phyloP scores from a whole-genome alignment of 2,888 invertebrate species.

The Apodemia hepburni region DNA sequence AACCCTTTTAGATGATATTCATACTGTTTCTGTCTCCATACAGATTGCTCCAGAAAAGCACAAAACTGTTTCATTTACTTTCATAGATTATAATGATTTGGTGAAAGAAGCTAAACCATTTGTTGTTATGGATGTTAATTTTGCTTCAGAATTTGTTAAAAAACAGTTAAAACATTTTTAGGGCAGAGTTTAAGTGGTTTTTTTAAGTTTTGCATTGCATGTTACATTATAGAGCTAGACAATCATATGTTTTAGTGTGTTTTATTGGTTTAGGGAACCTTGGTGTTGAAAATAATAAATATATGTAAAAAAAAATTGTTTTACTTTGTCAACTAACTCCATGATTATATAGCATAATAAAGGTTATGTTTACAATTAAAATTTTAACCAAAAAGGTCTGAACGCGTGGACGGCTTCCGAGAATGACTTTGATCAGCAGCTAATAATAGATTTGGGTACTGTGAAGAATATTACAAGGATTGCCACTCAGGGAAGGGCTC shows the following conservation, averaged over 20 bases:
- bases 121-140: conserved; percentile 70
- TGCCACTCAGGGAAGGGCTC: conserved; percentile 93
- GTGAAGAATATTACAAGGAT: conserved; percentile 94
- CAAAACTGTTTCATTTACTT: conserved; percentile 60
- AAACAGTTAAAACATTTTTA: conserved; percentile 70
- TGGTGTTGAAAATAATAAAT: conserved; percentile 17
- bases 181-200: neutral
- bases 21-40: conserved; percentile 89
- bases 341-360: conserved; percentile 25
- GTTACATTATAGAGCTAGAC: neutral
- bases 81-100: conserved; percentile 81
- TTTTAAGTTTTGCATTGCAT: conserved; percentile 5
- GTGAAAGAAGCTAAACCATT: conserved; percentile 71
- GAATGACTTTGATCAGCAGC: conserved; percentile 95
- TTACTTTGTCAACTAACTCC: conserved; percentile 27
- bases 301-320: conserved; percentile 18
- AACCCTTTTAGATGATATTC: conserved; percentile 86
- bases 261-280: conserved; percentile 13
- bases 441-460: conserved; percentile 93
- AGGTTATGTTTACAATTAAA: conserved; percentile 23
- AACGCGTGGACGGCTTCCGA: conserved; percentile 95
- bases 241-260: neutral
- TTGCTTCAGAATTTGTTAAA: conserved; percentile 77
- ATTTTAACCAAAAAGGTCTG: conserved; percentile 80
- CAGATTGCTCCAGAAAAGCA: conserved; percentile 41